phyloP scores from a whole-genome alignment of 2,888 invertebrate species.

The Pammene aurita region DNA sequence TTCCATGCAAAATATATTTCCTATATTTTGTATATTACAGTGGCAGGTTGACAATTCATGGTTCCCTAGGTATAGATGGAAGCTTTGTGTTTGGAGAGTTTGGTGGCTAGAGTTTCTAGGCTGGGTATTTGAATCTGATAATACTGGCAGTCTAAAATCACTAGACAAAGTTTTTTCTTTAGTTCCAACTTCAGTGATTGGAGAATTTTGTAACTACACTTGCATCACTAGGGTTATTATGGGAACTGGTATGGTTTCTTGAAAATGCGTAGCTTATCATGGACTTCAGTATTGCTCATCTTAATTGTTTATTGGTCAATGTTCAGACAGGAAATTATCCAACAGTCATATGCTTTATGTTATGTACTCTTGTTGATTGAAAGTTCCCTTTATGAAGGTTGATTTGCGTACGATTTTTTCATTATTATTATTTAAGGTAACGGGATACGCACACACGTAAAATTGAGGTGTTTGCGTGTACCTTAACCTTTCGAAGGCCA shows the following conservation, averaged over 20 bases:
- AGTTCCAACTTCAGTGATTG: conserved; percentile 60
- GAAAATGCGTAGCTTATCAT: neutral
- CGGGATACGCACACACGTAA: too few species aligned
- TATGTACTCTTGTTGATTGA: too few species aligned
- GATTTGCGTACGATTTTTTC: too few species aligned
- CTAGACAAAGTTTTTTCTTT: conserved; percentile 59
- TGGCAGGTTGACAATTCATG: conserved; percentile 81
- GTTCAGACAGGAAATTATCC: neutral
- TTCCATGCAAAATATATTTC: too few species aligned
- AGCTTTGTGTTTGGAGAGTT: conserved; percentile 82
- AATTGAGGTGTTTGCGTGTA: too few species aligned
- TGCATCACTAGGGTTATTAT: conserved; percentile 42
- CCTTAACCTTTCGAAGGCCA: too few species aligned
- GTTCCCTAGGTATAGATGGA: conserved; percentile 85
- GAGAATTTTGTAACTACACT: conserved; percentile 67
- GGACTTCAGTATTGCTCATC: neutral
- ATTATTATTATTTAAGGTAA: too few species aligned
- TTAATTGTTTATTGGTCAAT: conserved; percentile 1
- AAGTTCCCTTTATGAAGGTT: too few species aligned
- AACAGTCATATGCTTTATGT: neutral
- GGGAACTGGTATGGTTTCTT: conserved; percentile 46
- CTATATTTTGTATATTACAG: conserved; percentile 57
- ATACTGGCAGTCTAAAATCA: conserved; percentile 46
- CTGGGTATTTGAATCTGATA: conserved; percentile 78
- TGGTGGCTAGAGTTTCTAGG: conserved; percentile 82